Evolutionary conservation across 2,797 vertebrate species (phyloP).

Genomic region (Fistularia commersonii): DNA sequence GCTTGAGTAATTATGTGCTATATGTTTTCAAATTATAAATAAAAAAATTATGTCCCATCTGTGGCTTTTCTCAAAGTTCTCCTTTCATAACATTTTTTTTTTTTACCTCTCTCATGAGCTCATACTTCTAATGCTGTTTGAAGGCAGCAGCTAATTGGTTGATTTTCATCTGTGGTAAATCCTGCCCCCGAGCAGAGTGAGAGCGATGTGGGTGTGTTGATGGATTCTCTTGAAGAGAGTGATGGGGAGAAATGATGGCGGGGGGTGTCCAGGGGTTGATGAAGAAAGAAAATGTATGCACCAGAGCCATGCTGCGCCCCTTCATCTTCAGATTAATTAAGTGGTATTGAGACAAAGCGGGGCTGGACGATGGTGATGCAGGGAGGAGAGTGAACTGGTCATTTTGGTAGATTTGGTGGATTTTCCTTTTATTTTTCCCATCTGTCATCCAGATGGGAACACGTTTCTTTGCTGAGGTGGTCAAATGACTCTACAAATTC

Average conservation of each 20-base stretch:
- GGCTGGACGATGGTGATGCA: too few species aligned
- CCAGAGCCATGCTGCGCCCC: too few species aligned
- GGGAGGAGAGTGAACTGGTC: too few species aligned
- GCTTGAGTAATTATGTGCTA: too few species aligned
- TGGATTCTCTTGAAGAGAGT: constrained; percentile 24
- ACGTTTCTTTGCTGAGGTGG: too few species aligned
- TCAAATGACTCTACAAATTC: too few species aligned
- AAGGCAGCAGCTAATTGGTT: constrained; percentile 53
- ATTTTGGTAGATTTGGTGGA: too few species aligned
- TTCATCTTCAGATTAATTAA: constrained; percentile 18
- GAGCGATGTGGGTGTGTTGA: constrained; percentile 22
- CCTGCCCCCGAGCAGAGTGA: constrained; percentile 40
- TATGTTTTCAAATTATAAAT: too few species aligned
- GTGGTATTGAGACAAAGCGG: too few species aligned
- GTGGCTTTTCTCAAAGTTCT: neutral
- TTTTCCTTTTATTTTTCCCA: too few species aligned
- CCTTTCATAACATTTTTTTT: constrained; percentile 12
- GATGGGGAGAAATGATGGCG: neutral
- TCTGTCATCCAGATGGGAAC: too few species aligned
- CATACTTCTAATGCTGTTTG: constrained; percentile 26
- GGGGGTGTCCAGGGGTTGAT: neutral
- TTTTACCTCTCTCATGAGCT: neutral
- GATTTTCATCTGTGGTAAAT: constrained; percentile 58
- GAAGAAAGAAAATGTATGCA: constrained; percentile 1
- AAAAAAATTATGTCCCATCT: too few species aligned